These are phyloP conservation scores for Exephanes ischioxanthus DNA, from an alignment of 2,888 invertebrate species.

Conservation along the genomic window DNA sequence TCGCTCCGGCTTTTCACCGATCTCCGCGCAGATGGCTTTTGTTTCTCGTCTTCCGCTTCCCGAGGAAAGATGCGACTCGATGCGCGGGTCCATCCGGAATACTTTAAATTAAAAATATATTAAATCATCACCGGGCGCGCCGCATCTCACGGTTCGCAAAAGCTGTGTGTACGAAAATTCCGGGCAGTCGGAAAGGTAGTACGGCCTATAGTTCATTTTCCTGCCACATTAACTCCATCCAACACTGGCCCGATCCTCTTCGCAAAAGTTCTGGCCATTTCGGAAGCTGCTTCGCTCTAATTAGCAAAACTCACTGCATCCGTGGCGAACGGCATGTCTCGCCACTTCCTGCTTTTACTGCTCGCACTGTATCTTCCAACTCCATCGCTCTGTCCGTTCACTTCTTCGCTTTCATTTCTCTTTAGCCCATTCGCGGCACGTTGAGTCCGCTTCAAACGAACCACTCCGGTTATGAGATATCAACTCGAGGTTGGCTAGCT, in stretches of 20 bases:
- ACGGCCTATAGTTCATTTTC: constrained; percentile 18
- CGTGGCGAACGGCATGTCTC: constrained; percentile 7
- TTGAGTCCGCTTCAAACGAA: constrained; percentile 67
- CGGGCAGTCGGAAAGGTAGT: not conserved
- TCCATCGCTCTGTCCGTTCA: not conserved
- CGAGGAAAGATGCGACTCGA: constrained; percentile 21
- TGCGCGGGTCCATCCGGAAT: not conserved
- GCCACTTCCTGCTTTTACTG: constrained; percentile 10
- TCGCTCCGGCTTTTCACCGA: not conserved
- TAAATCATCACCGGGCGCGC: not conserved
- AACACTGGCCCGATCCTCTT: constrained; percentile 15
- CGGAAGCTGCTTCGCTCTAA: constrained; percentile 40
- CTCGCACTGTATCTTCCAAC: not conserved
- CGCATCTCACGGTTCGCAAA: not conserved
- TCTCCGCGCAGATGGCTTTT: constrained; percentile 1
- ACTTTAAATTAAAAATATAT: constrained; percentile 29
- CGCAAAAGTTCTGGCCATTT: constrained; percentile 41
- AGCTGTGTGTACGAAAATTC: not conserved
- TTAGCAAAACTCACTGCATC: constrained; percentile 34
- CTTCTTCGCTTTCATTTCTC: constrained; percentile 41
- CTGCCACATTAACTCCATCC: constrained; percentile 21
- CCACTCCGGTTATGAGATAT: constrained; percentile 71
- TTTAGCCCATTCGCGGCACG: constrained; percentile 24
- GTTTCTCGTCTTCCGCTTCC: constrained; percentile 26
- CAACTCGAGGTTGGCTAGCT: constrained; percentile 20